These are phyloP conservation scores for Pomacea maculata DNA, from an alignment of 1,140 invertebrate species.

Conservation along the genomic window DNA sequence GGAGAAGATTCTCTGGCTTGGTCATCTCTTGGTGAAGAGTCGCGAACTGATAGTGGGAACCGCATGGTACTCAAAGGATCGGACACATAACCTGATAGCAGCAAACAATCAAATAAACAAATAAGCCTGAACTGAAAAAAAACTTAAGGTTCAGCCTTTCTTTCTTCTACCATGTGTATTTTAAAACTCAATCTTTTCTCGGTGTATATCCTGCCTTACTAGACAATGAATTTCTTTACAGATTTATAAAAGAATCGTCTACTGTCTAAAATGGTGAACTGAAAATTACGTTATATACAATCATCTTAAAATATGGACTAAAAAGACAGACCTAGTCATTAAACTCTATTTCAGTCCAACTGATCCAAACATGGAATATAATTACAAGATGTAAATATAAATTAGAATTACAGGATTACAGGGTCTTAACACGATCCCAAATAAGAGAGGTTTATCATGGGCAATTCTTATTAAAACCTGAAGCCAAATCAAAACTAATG, in stretches of 20 bases:
- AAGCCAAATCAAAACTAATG: background rate
- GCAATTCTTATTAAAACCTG: background rate
- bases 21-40: background rate
- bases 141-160: background rate
- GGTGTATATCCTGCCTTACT: too few species aligned
- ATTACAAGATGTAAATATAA: background rate
- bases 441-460: background rate
- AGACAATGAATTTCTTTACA: too few species aligned
- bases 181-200: too few species aligned
- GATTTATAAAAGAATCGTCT: too few species aligned
- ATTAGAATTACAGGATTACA: background rate
- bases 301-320: too few species aligned
- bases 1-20: background rate
- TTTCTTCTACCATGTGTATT: background rate
- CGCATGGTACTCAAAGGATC: conserved; percentile 56
- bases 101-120: background rate
- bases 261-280: too few species aligned
- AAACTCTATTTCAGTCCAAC: too few species aligned
- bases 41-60: conserved; percentile 31
- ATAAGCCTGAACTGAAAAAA: background rate
- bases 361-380: background rate
- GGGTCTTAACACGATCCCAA: background rate
- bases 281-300: too few species aligned
- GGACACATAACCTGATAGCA: conserved; percentile 56
- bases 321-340: too few species aligned